Base-by-base conservation (phyloP, 2,888 invertebrate genomes). In the Willowsia nigromaculata region DNA sequence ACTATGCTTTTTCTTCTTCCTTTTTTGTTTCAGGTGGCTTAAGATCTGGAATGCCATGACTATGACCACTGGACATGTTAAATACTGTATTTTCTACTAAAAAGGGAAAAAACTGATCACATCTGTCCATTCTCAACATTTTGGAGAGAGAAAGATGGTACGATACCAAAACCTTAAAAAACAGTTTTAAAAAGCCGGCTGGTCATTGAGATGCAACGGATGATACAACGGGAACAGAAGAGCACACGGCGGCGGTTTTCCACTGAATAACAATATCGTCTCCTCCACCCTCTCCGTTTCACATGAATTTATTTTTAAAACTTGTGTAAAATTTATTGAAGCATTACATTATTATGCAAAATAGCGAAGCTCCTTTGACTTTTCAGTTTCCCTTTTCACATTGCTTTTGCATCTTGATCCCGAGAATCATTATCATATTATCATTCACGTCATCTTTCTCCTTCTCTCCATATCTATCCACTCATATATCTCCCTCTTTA, bases 281-380 rank as follows among this genome's bases (percentile, higher is more conserved):
- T 37, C 59, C 68, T 85, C 85, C 85, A 85, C 85, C 65, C 37
- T 65, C 30, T 59, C 68, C 2, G 53, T 62, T 43, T 78, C 78
- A n/a, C 85, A 85, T 78, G 76, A 59, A 59, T 85, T 76, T 80
- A 76, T 76, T 76, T 76, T 50, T 65, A 65, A 65, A 33, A 18
- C n/a, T 18, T 15, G 33, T 59, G 30, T 30, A 59, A 13, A 59
- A 65, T n/a, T 15, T 25, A 37, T 15, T 30, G 62, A 18, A 56
- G 50, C n/a, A 27, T 30, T 59, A 13, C 27, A 56, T 56, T 59
- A 37, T 37, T 65, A 65, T 65, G 65, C 65, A 65, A 65, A 65
- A 65, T 65, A 65, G 27, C 13, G 13, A 13, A 43, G 43, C 43
- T 43, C 11, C 13, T 43, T 9, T 43, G 43, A 9, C 43, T 43